These are phyloP conservation scores for Morus bassanus DNA, from an alignment of 2,797 vertebrate species.

Conservation along the genomic window DNA sequence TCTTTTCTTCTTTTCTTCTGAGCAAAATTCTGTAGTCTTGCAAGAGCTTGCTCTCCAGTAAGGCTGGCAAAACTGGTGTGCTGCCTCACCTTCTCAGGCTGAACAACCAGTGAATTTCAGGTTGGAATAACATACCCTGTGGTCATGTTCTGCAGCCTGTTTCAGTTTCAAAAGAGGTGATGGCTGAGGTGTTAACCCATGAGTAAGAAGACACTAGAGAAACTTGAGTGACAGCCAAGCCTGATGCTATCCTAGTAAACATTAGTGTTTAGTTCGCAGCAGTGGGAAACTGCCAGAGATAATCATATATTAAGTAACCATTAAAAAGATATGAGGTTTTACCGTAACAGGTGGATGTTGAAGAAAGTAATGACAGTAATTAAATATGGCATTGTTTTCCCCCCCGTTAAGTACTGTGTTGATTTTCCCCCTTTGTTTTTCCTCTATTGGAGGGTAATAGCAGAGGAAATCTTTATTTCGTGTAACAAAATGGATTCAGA, in stretches of 20 bases:
- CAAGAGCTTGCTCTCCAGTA: neutral
- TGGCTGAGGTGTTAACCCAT: conserved; percentile 43
- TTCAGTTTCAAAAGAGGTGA: conserved; percentile 55
- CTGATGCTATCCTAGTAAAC: conserved; percentile 53
- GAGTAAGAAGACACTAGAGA: conserved; percentile 60
- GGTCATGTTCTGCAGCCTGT: conserved; percentile 57
- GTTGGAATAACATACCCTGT: conserved; percentile 61
- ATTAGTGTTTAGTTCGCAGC: conserved; percentile 56
- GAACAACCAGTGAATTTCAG: neutral
- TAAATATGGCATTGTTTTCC: neutral
- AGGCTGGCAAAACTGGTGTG: neutral
- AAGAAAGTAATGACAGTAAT: conserved; percentile 56
- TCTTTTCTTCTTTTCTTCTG: neutral
- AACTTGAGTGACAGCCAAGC: conserved; percentile 56
- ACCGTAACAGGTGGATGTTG: conserved; percentile 39
- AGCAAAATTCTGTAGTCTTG: neutral
- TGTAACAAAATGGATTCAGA: neutral
- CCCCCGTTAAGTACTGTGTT: neutral
- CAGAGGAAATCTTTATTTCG: neutral
- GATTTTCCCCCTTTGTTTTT: neutral
- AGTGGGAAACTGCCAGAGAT: conserved; percentile 37
- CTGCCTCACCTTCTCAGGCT: neutral
- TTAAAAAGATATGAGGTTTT: conserved; percentile 63
- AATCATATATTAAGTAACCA: conserved; percentile 46
- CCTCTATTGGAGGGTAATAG: neutral